A percentile compares a stretch with the other conserved stretches of the same genome.
Evolutionary conservation across 2,888 invertebrate species (phyloP).

Genomic region (Caradrina clavipalpis): DNA sequence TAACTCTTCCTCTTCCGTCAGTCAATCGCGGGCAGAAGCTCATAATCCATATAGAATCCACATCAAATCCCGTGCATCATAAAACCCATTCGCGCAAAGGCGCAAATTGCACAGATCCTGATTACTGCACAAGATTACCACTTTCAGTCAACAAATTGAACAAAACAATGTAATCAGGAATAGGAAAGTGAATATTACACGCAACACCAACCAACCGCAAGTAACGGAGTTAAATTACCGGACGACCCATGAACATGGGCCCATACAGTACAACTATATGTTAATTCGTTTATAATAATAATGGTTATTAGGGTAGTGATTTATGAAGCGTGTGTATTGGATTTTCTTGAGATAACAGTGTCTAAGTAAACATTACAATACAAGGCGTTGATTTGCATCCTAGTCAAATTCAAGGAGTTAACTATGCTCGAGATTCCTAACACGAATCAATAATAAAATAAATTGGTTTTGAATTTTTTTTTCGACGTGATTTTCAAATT

Average conservation of each 20-base stretch:
- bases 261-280: constrained; percentile 24
- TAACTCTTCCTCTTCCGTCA: too few relatives aligned
- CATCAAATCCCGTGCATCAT: neutral
- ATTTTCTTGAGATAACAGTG: constrained; percentile 13
- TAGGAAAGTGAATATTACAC: constrained; percentile 57
- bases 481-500: too few relatives aligned
- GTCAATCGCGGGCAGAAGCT: too few relatives aligned
- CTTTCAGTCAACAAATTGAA: constrained; percentile 36
- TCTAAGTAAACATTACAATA: neutral
- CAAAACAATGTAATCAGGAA: constrained; percentile 41
- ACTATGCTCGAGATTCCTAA: too few relatives aligned
- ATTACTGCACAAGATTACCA: constrained; percentile 2
- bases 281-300: constrained; percentile 44
- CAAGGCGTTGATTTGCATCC: too few relatives aligned
- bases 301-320: constrained; percentile 43
- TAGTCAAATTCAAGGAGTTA: too few relatives aligned
- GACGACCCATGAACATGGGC: constrained; percentile 17
- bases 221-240: constrained; percentile 43
- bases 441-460: too few relatives aligned
- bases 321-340: constrained; percentile 25
- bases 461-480: too few relatives aligned
- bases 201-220: constrained; percentile 50
- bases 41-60: too few relatives aligned
- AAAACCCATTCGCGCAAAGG: neutral
- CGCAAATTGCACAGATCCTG: constrained; percentile 9